Evolutionary conservation across 2,888 invertebrate genomes (phyloP), one percentile per base, ranked within the genome.

Genomic region (Arge pagana): DNA sequence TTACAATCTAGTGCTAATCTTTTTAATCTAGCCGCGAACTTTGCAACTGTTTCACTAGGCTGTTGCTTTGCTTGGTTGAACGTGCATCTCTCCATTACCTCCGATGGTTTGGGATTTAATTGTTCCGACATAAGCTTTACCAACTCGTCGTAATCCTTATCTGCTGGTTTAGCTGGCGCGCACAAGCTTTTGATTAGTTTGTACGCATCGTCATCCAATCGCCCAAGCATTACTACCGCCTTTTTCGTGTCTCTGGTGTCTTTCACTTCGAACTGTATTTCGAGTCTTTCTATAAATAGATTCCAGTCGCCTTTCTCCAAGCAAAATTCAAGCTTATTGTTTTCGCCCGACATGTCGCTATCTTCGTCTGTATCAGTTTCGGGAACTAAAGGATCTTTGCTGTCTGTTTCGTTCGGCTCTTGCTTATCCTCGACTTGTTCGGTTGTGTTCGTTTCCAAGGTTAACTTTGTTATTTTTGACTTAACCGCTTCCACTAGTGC

Each of bases 1-100:
- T 7, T 15, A 19, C 37, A 67, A 62, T 82, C 79, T 55, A 63
- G 61, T 1, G 76, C 26, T 57, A 85, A 79, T 62, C 62, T 70
- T 61, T 67, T 74, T 21, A 81, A 54, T 70, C 81, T 78, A 36
- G 54, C 36, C 7, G 16, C 40, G 3, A 70, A 56, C 16, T 54
- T 40, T 54, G 53, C n/a, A 77, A 50, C 15, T 63, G 66, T 56
- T 62, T 67, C 62, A 66, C 70, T 52, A 58, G 64, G 10, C 45
- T 56, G 39, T 41, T 16, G 15, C 60, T 55, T 37, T 16, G 37
- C 18, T 37, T 19, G 18, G n/a, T 37, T 37, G 11, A 37, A 37
- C 7, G 18, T 37, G 8, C 37, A 37, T 3, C 37, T 18, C 11
- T 37, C 19, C 37, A 37, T 37, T 16, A 37, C 8, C n/a, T 37